Percentiles rank a stretch among this genome's conserved stretches.
phyloP scores from a whole-genome alignment of 2,113 vertebrate species.

The Forbesichthys agassizii region DNA sequence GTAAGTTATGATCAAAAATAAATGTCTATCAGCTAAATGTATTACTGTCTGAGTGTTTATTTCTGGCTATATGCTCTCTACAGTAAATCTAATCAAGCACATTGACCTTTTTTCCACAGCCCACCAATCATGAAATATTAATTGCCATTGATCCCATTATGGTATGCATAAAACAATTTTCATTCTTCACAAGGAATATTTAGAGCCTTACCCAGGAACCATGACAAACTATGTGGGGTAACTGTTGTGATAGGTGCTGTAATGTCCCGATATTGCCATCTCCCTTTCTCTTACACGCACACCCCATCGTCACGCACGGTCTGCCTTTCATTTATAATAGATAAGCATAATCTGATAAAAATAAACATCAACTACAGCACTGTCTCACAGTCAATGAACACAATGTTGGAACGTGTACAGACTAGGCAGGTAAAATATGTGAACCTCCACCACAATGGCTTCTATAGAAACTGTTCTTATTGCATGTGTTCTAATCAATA shows the following conservation, averaged over 20 bases:
- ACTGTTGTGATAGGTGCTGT: slow-evolving; percentile 22
- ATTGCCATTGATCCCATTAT: slow-evolving; percentile 47
- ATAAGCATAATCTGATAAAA: too few species aligned
- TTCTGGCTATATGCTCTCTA: slow-evolving; percentile 25
- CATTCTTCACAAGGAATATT: slow-evolving; percentile 55
- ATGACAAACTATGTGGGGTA: slow-evolving; percentile 37
- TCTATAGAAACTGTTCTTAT: too few species aligned
- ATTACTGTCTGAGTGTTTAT: slow-evolving; percentile 24
- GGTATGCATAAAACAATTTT: slow-evolving; percentile 32
- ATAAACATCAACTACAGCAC: too few species aligned
- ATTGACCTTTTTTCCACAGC: slow-evolving; percentile 60
- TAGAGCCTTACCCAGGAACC: slow-evolving; percentile 24
- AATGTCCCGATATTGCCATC: slow-evolving; percentile 8
- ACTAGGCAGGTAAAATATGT: too few species aligned
- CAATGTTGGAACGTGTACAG: too few species aligned
- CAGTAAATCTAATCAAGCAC: slow-evolving; percentile 46
- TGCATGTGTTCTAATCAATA: too few species aligned
- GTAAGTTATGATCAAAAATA: too few species aligned
- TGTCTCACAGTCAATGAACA: too few species aligned
- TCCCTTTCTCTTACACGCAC: background rate
- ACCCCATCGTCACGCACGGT: background rate
- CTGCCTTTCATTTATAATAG: too few species aligned
- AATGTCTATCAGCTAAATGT: slow-evolving; percentile 12
- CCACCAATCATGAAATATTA: slow-evolving; percentile 66
- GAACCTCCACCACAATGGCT: too few species aligned